A percentile compares a stretch with the other conserved stretches of the same genome.
These are phyloP conservation scores for Nycteola revayana DNA, from an alignment of 2,888 invertebrate genomes.

Conservation along the genomic window DNA sequence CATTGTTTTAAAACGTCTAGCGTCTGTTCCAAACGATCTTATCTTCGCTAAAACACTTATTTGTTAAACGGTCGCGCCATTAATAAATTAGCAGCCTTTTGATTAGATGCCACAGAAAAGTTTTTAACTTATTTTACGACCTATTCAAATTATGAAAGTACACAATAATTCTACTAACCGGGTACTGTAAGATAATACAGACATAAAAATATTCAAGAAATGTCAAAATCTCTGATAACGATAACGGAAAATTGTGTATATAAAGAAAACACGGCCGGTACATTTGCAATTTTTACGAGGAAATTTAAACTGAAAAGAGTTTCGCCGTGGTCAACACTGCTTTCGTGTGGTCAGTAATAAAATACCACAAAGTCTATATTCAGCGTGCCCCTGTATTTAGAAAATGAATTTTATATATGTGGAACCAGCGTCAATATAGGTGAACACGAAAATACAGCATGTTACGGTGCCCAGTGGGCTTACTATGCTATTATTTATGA, in stretches of 20 bases:
- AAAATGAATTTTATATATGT: slow-evolving; percentile 62
- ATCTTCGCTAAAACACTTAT: slow-evolving; percentile 34
- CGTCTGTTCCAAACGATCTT: slow-evolving; percentile 56
- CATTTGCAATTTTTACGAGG: slow-evolving; percentile 7
- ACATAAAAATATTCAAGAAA: too few species aligned
- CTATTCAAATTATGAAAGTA: too few species aligned
- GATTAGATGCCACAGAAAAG: slow-evolving; percentile 15
- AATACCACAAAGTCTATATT: slow-evolving; percentile 49
- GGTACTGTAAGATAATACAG: too few species aligned
- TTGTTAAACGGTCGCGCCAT: slow-evolving; percentile 25
- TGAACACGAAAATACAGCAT: slow-evolving; percentile 37
- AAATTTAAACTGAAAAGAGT: slow-evolving; percentile 7
- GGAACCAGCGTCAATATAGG: slow-evolving; percentile 47
- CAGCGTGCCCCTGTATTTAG: slow-evolving; percentile 51
- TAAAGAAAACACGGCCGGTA: too few species aligned
- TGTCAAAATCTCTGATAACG: too few species aligned
- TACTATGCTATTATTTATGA: slow-evolving; percentile 34
- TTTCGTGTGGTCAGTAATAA: slow-evolving; percentile 62
- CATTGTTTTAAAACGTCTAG: slow-evolving; percentile 70
- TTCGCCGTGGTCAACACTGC: slow-evolving; percentile 45
- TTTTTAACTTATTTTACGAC: too few species aligned
- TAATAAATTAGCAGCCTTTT: slow-evolving; percentile 28
- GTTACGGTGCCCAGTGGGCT: slow-evolving; percentile 30
- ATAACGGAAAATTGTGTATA: too few species aligned
- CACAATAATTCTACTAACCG: too few species aligned